These are phyloP conservation scores for Mycogona germanica DNA, from an alignment of 2,888 invertebrate species.

Conservation along the genomic window DNA sequence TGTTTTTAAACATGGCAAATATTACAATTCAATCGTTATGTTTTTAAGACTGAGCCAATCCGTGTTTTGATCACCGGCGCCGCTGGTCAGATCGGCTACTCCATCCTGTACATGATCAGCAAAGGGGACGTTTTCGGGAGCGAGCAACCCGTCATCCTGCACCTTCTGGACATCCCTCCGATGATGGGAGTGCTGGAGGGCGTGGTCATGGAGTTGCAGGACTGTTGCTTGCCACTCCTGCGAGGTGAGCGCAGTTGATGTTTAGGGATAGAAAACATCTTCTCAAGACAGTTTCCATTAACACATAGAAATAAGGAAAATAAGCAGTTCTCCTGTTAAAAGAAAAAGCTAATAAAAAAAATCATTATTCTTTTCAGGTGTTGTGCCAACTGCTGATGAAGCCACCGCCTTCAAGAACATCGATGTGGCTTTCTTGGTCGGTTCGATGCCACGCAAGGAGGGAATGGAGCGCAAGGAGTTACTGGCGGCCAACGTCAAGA, in stretches of 20 bases:
- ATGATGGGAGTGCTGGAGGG: slow-evolving; percentile 97
- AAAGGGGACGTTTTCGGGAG: slow-evolving; percentile 92
- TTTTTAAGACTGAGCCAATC: slow-evolving; percentile 45
- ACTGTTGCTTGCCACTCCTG: slow-evolving; percentile 85
- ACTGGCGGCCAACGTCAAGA: slow-evolving; percentile 91
- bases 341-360: too few relatives aligned
- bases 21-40: too few relatives aligned
- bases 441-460: slow-evolving; percentile 93
- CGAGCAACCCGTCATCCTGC: slow-evolving; percentile 71
- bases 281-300: neutral
- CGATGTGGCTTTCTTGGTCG: slow-evolving; percentile 91
- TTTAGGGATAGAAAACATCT: neutral
- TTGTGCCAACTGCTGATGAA: slow-evolving; percentile 77
- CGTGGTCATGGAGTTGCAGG: slow-evolving; percentile 93
- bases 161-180: slow-evolving; percentile 85
- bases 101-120: slow-evolving; percentile 83
- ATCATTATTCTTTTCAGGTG: slow-evolving; percentile 42
- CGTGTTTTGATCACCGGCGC: slow-evolving; percentile 95
- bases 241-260: slow-evolving; percentile 39
- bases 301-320: too few relatives aligned
- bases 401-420: slow-evolving; percentile 90
- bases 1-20: too few relatives aligned
- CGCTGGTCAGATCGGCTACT: slow-evolving; percentile 98
- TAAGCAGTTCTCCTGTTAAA: neutral
- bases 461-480: slow-evolving; percentile 99